Evolutionary conservation across 1,140 invertebrate genomes (phyloP).

Genomic region (Acromyrmex charruanus): DNA sequence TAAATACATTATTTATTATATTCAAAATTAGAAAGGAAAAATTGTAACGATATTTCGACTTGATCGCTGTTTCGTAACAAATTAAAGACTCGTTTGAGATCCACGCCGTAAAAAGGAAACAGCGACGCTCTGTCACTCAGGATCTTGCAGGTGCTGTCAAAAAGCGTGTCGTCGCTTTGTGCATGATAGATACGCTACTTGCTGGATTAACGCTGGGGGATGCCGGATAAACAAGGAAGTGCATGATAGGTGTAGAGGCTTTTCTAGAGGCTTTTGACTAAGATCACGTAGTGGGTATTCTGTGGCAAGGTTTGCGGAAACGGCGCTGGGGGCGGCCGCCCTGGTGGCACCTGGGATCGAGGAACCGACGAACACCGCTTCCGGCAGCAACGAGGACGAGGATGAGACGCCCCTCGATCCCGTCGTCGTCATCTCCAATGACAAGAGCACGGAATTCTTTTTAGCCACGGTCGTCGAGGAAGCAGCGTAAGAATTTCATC

Average conservation of each 20-base stretch:
- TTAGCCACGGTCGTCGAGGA: constrained; percentile 94
- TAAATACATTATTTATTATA: background rate
- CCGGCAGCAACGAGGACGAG: constrained; percentile 95
- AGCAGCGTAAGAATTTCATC: constrained; percentile 88
- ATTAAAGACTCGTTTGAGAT: constrained; percentile 19
- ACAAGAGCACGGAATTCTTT: constrained; percentile 96
- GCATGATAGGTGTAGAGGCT: constrained; percentile 83
- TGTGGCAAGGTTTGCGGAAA: constrained; percentile 92
- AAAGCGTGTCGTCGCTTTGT: constrained; percentile 62
- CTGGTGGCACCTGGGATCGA: constrained; percentile 89
- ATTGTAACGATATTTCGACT: background rate
- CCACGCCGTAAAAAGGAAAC: constrained; percentile 5
- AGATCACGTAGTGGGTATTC: constrained; percentile 87
- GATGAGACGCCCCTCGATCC: constrained; percentile 88
- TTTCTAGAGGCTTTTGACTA: constrained; percentile 85
- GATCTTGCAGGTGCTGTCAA: constrained; percentile 57
- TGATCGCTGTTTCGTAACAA: constrained; percentile 15
- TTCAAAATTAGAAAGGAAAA: background rate
- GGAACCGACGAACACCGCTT: constrained; percentile 95
- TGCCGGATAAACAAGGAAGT: constrained; percentile 68
- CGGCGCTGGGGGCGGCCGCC: constrained; percentile 89
- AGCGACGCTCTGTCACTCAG: constrained; percentile 49
- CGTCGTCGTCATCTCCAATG: constrained; percentile 92
- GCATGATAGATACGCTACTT: constrained; percentile 69
- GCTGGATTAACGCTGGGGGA: constrained; percentile 61